Evolutionary conservation across 2,113 vertebrate species (phyloP).

Genomic region (Phrynosoma blainvillii): DNA sequence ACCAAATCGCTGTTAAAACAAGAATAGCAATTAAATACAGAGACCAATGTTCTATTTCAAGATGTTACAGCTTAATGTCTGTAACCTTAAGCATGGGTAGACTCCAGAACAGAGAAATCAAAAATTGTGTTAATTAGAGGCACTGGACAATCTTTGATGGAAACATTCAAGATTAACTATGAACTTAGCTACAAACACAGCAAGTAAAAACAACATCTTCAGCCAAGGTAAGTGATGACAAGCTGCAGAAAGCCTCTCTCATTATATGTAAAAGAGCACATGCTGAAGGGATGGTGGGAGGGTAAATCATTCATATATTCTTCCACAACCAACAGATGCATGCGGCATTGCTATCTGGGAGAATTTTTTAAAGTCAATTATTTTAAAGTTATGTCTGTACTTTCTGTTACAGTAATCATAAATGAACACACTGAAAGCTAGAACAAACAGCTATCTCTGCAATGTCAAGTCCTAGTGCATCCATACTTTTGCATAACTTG

Average conservation of each 20-base stretch:
- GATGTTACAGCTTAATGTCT: slow-evolving; percentile 69
- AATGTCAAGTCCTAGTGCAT: slow-evolving; percentile 38
- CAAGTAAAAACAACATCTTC: slow-evolving; percentile 61
- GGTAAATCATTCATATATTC: slow-evolving; percentile 68
- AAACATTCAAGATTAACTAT: slow-evolving; percentile 77
- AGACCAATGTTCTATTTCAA: slow-evolving; percentile 69
- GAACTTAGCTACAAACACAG: slow-evolving; percentile 68
- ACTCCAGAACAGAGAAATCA: slow-evolving; percentile 65
- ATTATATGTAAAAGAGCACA: slow-evolving; percentile 79
- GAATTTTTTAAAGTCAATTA: slow-evolving; percentile 60
- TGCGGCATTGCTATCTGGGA: slow-evolving; percentile 63
- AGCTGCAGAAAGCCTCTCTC: slow-evolving; percentile 72
- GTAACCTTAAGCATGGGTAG: slow-evolving; percentile 50
- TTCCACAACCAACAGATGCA: slow-evolving; percentile 46
- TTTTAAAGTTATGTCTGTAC: slow-evolving; percentile 43
- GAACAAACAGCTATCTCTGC: slow-evolving; percentile 35
- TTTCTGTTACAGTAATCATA: slow-evolving; percentile 57
- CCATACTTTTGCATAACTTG: slow-evolving; percentile 44
- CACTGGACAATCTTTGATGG: slow-evolving; percentile 69
- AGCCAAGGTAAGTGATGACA: slow-evolving; percentile 72
- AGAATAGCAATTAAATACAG: slow-evolving; percentile 78
- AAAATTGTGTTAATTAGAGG: slow-evolving; percentile 66
- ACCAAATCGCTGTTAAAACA: slow-evolving; percentile 77
- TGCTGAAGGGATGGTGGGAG: slow-evolving; percentile 72
- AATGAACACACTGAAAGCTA: slow-evolving; percentile 45